phyloP scores from a whole-genome alignment of 2,888 invertebrate genomes.

The Stenoptilia bipunctidactyla region DNA sequence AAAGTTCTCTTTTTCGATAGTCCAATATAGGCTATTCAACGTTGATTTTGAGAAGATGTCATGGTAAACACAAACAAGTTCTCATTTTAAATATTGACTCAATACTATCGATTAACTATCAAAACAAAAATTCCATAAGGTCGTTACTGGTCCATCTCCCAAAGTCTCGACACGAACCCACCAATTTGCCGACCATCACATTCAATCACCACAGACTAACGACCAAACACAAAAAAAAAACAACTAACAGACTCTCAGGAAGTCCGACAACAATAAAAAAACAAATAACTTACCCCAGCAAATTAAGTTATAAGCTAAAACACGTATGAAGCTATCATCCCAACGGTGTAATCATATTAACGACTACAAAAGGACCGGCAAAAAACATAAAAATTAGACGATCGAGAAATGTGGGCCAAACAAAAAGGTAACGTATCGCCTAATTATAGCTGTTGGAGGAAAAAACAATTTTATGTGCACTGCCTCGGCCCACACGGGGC shows the following conservation, averaged over 20 bases:
- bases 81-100: too few species aligned
- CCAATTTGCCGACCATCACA: slow-evolving; percentile 60
- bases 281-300: slow-evolving; percentile 64
- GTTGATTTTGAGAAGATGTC: too few species aligned
- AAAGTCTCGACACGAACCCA: slow-evolving; percentile 31
- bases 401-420: slow-evolving; percentile 71
- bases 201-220: slow-evolving; percentile 66
- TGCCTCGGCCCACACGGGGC: slow-evolving; percentile 44
- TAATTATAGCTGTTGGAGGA: slow-evolving; percentile 67
- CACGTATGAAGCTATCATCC: slow-evolving; percentile 72
- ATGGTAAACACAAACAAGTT: too few species aligned
- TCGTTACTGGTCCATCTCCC: slow-evolving; percentile 1
- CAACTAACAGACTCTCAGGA: slow-evolving; percentile 62
- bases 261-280: slow-evolving; percentile 63
- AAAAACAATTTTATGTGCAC: slow-evolving; percentile 67
- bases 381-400: slow-evolving; percentile 69
- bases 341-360: slow-evolving; percentile 71
- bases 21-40: too few species aligned
- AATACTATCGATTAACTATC: too few species aligned
- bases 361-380: slow-evolving; percentile 69
- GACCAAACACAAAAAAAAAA: slow-evolving; percentile 54
- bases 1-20: too few species aligned
- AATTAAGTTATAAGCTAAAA: slow-evolving; percentile 72
- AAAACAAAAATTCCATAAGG: too few species aligned
- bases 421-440: slow-evolving; percentile 69